Evolutionary conservation across 2,797 vertebrate species (phyloP).

Genomic region (Catharus ustulatus): DNA sequence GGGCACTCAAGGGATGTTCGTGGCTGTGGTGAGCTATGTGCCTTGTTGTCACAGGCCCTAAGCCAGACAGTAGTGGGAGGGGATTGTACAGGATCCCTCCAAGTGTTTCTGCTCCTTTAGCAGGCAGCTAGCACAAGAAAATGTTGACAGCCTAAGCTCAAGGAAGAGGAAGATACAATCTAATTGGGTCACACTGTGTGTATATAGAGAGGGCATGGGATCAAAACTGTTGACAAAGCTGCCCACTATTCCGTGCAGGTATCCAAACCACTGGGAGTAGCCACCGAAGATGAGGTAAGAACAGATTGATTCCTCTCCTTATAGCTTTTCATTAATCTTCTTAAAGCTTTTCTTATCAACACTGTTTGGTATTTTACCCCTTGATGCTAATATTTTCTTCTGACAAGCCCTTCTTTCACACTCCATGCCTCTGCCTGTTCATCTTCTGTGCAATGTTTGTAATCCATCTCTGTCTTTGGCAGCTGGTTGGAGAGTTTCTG

Average conservation of each 20-base stretch:
- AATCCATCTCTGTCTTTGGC: not conserved
- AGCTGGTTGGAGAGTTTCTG: constrained; percentile 97
- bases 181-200: rapidly evolving
- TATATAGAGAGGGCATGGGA: not conserved
- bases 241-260: constrained; percentile 74
- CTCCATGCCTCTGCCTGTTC: not conserved
- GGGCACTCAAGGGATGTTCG: rapidly evolving
- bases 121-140: not conserved
- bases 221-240: not conserved
- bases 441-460: not conserved
- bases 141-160: not conserved
- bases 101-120: not conserved
- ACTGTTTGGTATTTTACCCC: not conserved
- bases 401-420: not conserved
- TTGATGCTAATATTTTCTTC: not conserved
- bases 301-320: not conserved
- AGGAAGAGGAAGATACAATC: not conserved
- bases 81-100: not conserved
- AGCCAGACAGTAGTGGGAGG: not conserved
- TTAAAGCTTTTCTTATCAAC: not conserved
- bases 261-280: constrained; percentile 89
- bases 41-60: not conserved
- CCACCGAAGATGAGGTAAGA: constrained; percentile 93
- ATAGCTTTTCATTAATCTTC: not conserved
- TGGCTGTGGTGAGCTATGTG: not conserved